phyloP scores from a whole-genome alignment of 2,888 invertebrate genomes.

The Philaethria dido region DNA sequence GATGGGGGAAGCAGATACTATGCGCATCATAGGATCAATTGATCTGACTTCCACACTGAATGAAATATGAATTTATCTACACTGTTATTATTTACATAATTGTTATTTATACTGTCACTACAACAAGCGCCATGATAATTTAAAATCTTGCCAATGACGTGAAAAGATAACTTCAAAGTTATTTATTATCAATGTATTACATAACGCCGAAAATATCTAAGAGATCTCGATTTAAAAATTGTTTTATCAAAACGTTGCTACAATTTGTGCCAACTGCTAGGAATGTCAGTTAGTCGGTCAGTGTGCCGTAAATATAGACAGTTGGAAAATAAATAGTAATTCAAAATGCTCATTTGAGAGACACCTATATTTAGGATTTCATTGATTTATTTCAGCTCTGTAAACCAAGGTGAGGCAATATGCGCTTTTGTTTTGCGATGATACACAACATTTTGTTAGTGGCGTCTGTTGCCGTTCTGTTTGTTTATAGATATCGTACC shows the following conservation, averaged over 20 bases:
- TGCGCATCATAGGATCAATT: conserved; percentile 14
- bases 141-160: conserved; percentile 15
- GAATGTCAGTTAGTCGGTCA: conserved; percentile 49
- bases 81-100: conserved; percentile 22
- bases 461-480: neutral
- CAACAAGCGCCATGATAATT: conserved; percentile 28
- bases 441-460: conserved; percentile 36
- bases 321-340: conserved; percentile 37
- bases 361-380: conserved; percentile 37
- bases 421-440: conserved; percentile 55
- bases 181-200: conserved; percentile 37
- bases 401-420: conserved; percentile 65
- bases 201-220: conserved; percentile 34
- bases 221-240: conserved; percentile 39
- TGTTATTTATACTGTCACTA: neutral
- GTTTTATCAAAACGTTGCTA: conserved; percentile 41
- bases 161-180: conserved; percentile 28
- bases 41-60: conserved; percentile 11
- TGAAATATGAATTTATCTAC: neutral
- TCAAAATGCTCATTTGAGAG: conserved; percentile 31
- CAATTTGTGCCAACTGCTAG: conserved; percentile 43
- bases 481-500: conserved; percentile 9
- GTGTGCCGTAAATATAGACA: conserved; percentile 47
- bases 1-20: conserved; percentile 18
- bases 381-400: conserved; percentile 41